phyloP scores from a whole-genome alignment of 2,797 vertebrate genomes.

The Triplophysa yarkandensis region DNA sequence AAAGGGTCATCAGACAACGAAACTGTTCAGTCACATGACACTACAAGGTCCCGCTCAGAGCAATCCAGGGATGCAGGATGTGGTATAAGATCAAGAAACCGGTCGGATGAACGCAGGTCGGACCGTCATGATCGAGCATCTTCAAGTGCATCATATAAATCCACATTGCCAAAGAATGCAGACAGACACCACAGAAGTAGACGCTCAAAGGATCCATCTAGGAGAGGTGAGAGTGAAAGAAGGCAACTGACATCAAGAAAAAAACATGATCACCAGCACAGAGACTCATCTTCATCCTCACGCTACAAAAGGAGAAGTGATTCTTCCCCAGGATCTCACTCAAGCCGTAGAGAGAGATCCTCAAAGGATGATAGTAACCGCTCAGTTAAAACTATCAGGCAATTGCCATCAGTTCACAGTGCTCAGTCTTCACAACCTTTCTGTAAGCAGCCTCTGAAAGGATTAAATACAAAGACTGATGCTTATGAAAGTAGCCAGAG shows the following conservation, averaged over 20 bases:
- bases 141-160: slow-evolving; percentile 52
- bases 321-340: slow-evolving; percentile 22
- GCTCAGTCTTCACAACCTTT: not conserved
- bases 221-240: slow-evolving; percentile 54
- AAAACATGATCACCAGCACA: slow-evolving; percentile 1
- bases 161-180: slow-evolving; percentile 13
- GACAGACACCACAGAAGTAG: slow-evolving; percentile 59
- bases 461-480: slow-evolving; percentile 1
- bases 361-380: slow-evolving; percentile 67
- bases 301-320: slow-evolving; percentile 61
- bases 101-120: slow-evolving; percentile 29
- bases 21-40: slow-evolving; percentile 2
- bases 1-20: not conserved
- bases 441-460: not conserved
- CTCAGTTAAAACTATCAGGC: slow-evolving; percentile 66
- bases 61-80: slow-evolving; percentile 5
- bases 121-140: slow-evolving; percentile 16
- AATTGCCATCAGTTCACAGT: slow-evolving; percentile 50
- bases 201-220: slow-evolving; percentile 61
- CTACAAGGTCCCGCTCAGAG: slow-evolving; percentile 21
- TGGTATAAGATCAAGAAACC: slow-evolving; percentile 30
- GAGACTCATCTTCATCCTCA: slow-evolving; percentile 61
- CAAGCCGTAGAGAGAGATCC: slow-evolving; percentile 62
- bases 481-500: slow-evolving; percentile 9
- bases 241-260: slow-evolving; percentile 24